These are phyloP conservation scores for Altica lythri DNA, from an alignment of 2,888 invertebrate species.

Conservation along the genomic window DNA sequence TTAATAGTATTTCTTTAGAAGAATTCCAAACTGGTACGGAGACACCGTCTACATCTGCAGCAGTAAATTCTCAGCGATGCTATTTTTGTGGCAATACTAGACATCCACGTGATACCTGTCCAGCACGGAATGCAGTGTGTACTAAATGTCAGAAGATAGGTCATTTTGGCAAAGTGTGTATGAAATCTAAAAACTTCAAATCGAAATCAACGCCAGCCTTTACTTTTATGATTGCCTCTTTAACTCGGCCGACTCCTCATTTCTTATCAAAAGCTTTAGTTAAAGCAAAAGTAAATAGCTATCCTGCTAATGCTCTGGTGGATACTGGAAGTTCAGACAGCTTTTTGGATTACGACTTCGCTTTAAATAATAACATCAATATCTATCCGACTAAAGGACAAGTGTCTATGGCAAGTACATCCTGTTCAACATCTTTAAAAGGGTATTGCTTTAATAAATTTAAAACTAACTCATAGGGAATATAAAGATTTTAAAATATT, in stretches of 20 bases:
- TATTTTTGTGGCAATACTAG: neutral
- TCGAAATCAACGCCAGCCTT: neutral
- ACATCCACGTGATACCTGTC: neutral
- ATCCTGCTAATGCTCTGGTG: neutral
- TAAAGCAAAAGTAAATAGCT: neutral
- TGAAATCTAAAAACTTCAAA: neutral
- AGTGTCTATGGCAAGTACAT: neutral
- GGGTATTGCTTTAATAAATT: neutral
- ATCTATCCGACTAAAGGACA: neutral
- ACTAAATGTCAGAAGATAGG: neutral
- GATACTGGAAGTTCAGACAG: too few relatives aligned
- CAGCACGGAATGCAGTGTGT: neutral
- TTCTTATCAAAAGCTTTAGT: neutral
- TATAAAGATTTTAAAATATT: too few relatives aligned
- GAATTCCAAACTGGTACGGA: too few relatives aligned
- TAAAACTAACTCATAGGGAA: neutral
- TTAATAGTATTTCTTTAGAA: neutral
- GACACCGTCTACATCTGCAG: too few relatives aligned
- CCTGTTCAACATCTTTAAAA: neutral
- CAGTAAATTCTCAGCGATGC: neutral
- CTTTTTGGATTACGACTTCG: too few relatives aligned
- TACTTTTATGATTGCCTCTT: neutral
- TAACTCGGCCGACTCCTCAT: neutral
- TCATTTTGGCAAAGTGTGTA: neutral
- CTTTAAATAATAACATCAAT: neutral